phyloP scores from a whole-genome alignment of 1,140 invertebrate species.

The Laupala kohalensis region DNA sequence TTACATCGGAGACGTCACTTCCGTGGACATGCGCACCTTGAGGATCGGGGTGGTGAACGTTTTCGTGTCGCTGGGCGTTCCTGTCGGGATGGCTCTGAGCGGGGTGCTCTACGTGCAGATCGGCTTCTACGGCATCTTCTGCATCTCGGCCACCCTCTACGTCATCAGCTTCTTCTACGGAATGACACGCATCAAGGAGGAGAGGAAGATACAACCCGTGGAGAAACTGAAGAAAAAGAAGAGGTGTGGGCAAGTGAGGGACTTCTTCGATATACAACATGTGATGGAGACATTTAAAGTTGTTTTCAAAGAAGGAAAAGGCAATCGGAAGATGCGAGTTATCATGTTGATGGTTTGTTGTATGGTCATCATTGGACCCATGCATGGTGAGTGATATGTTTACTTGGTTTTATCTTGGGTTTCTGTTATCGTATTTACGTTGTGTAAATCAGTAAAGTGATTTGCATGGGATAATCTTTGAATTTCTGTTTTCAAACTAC shows the following conservation, averaged over 20 bases:
- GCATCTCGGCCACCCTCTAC: conserved; percentile 55
- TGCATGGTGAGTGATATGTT: conserved; percentile 45
- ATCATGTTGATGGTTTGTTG: conserved; percentile 61
- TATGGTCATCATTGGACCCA: conserved; percentile 69
- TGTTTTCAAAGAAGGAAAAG: conserved; percentile 57
- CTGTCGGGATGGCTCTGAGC: conserved; percentile 61
- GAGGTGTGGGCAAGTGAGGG: conserved; percentile 27
- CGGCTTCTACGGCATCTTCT: conserved; percentile 67
- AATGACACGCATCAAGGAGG: conserved; percentile 43
- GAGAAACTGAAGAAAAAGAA: conserved; percentile 11
- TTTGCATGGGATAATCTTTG: too few relatives aligned
- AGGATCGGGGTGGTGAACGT: conserved; percentile 73
- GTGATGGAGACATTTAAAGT: conserved; percentile 59
- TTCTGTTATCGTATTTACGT: too few relatives aligned
- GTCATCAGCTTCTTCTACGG: conserved; percentile 61
- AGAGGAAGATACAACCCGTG: conserved; percentile 16
- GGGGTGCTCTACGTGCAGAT: conserved; percentile 54
- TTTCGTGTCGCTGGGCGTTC: conserved; percentile 64
- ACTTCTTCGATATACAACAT: conserved; percentile 60
- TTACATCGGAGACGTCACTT: conserved; percentile 75
- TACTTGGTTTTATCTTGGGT: too few relatives aligned
- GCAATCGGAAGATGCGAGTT: conserved; percentile 53
- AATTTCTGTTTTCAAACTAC: too few relatives aligned
- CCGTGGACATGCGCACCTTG: conserved; percentile 61
- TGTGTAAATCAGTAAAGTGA: too few relatives aligned